Evolutionary conservation across 2,797 vertebrate species (phyloP), one percentile per base, ranked within the genome.

Genomic region (Chaenodraco wilsoni): DNA sequence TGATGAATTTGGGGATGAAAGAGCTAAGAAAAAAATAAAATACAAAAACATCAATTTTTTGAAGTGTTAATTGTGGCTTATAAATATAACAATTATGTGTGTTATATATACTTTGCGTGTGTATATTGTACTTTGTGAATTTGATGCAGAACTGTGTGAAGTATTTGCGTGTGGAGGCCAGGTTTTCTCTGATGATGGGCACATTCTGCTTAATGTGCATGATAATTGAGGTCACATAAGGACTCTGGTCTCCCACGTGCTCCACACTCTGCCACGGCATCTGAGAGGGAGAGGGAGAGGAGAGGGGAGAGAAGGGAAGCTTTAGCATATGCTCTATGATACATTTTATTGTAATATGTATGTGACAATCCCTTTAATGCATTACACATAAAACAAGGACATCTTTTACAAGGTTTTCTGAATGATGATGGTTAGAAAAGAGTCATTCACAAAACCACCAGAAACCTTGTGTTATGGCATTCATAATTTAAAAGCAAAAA

Each of bases 211-310:
- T 99, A 23, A 99, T 97, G 91, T 99, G 98, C 82, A 98, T 95
- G 91, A 99, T 98, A 84, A 99, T 97, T 0, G 98, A 99, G 16
- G 98, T 99, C 85, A 99, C 98, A 1, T 99, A 99, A 27, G 98
- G 97, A 85, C 98, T 99, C 94, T 99, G 98, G 93, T 99, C 98
- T 7, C 98, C 98, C 1, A 99, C 98, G 0, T 99, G 98, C 57
- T 99, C 98, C 90, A 99, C 98, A 0, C 96, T 99, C 93, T 99
- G 98, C 98, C 98, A 99, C 46, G 96, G 97, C 98, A 99, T 99
- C 98, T 99, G 71, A 90, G 33, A 27, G n/a, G 1, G 48, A 58
- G 33, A 49, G 11, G 44, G 12, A 15, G 41, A 5, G 52, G 55
- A 49, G 11, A 27, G 8, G 33, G 33, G 33, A 37, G 33, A 37